Evolutionary conservation across 2,797 vertebrate genomes (phyloP).

Genomic region (Smutsia gigantea): DNA sequence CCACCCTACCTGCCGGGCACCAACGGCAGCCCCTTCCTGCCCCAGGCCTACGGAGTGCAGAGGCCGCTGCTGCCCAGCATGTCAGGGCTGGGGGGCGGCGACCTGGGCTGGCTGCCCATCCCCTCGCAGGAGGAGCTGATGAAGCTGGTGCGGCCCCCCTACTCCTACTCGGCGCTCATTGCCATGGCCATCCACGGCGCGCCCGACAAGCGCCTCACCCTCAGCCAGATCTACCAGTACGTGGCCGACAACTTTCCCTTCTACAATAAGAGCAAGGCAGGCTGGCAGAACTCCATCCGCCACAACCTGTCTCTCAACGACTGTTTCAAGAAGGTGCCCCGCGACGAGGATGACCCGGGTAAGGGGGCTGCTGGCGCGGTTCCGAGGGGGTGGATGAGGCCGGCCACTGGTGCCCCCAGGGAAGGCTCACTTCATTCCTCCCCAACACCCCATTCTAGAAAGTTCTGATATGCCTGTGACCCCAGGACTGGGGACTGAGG

Average conservation of each 20-base stretch:
- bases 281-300: conserved; percentile 97
- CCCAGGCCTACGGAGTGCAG: conserved; percentile 93
- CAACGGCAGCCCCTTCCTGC: conserved; percentile 90
- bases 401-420: fast-evolving
- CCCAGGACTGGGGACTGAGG: background rate
- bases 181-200: conserved; percentile 97
- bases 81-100: conserved; percentile 88
- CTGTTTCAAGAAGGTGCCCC: conserved; percentile 95
- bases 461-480: background rate
- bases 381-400: background rate
- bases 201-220: conserved; percentile 92
- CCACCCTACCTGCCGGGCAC: conserved; percentile 89
- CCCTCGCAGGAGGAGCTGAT: conserved; percentile 95
- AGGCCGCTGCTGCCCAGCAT: conserved; percentile 93
- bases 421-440: background rate
- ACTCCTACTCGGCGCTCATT: conserved; percentile 97
- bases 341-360: conserved; percentile 93
- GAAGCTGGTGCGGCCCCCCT: conserved; percentile 94
- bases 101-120: conserved; percentile 94
- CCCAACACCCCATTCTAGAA: background rate
- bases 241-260: conserved; percentile 96
- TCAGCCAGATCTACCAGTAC: conserved; percentile 97
- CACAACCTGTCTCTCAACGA: conserved; percentile 97
- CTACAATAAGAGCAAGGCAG: conserved; percentile 94
- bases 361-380: background rate